Conservation (phyloP, 2,888 invertebrate genomes). For the Cataglyphis rosenhaueri region DNA sequence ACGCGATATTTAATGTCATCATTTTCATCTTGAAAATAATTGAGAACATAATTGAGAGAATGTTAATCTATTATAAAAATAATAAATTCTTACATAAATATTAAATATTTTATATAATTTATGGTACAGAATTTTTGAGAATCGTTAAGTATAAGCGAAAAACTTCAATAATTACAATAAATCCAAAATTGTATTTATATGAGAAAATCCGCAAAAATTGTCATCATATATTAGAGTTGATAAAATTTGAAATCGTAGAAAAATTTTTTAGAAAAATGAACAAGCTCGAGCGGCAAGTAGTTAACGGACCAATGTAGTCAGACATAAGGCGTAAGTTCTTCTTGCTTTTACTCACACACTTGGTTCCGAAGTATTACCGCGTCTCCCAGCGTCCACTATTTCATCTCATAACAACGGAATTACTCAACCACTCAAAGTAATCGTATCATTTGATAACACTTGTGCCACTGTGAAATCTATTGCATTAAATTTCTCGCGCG, state of each 20-base stretch:
- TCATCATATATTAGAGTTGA: not conserved
- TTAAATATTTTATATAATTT: not conserved
- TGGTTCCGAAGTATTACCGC: not conserved
- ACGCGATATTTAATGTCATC: not conserved
- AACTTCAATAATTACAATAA: not conserved
- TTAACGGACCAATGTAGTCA: not conserved
- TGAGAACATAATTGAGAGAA: not conserved
- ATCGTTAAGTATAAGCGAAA: not conserved
- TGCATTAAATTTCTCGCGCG: conserved; percentile 3
- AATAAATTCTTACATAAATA: not conserved
- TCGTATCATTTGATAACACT: conserved; percentile 12
- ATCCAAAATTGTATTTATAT: not conserved
- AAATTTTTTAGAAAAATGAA: not conserved
- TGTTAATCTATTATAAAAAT: not conserved
- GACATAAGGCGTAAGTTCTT: not conserved
- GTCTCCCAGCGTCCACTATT: not conserved
- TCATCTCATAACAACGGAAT: not conserved
- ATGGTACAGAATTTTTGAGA: not conserved
- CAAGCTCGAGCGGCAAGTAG: conserved; percentile 2
- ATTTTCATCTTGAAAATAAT: not conserved
- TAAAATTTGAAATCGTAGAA: conserved; percentile 6
- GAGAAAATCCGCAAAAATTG: not conserved
- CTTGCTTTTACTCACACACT: conserved; percentile 27
- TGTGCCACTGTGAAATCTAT: conserved; percentile 2
- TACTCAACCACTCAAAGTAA: not conserved